These are phyloP conservation scores for Eurystomus gularis DNA, from an alignment of 2,113 vertebrate species.

Conservation along the genomic window DNA sequence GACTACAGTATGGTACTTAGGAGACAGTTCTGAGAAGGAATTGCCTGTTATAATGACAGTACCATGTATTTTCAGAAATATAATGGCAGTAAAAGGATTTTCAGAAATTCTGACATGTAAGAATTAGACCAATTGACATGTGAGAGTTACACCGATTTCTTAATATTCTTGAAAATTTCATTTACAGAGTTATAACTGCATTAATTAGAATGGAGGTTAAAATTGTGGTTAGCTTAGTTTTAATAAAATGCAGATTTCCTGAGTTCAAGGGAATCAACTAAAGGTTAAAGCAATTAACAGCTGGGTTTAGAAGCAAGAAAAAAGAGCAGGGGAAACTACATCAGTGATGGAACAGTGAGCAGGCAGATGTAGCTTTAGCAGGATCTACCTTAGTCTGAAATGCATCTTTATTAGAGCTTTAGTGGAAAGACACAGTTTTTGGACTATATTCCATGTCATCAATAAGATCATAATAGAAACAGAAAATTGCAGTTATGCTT, in stretches of 20 bases:
- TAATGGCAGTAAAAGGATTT: not conserved
- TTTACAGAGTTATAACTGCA: not conserved
- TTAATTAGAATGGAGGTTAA: not conserved
- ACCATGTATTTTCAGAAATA: not conserved
- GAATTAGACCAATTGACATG: not conserved
- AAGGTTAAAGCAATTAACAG: constrained; percentile 40
- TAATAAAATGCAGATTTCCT: not conserved
- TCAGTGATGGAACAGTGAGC: not conserved
- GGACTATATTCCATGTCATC: not conserved
- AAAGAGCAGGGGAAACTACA: not conserved
- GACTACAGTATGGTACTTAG: not conserved
- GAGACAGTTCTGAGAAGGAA: not conserved
- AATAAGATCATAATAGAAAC: not conserved
- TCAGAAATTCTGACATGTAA: not conserved
- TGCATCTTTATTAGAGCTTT: not conserved
- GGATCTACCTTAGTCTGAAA: not conserved
- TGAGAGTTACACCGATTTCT: not conserved
- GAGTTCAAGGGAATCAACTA: not conserved
- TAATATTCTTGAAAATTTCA: not conserved
- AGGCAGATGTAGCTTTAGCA: not conserved
- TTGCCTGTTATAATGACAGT: not conserved
- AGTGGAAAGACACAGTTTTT: not conserved
- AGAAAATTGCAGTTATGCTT: not conserved
- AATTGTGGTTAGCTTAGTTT: not conserved
- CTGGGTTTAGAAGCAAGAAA: not conserved